Evolutionary conservation across 2,113 vertebrate species (phyloP).

Genomic region (Cercopithecus mona): DNA sequence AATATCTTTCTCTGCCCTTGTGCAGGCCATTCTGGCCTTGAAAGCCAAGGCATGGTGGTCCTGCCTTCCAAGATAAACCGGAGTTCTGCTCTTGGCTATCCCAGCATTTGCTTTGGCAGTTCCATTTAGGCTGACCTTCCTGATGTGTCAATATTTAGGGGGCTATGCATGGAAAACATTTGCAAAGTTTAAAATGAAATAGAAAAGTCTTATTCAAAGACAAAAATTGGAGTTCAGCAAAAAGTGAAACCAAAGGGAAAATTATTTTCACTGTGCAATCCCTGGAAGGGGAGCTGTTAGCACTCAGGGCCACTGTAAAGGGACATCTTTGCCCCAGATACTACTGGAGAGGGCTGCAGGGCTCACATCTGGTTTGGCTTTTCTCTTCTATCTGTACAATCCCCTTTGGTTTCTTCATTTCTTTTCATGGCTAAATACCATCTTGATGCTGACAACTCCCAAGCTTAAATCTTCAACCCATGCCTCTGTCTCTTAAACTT

Average conservation of each 20-base stretch:
- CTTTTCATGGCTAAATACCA: not conserved
- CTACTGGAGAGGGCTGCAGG: not conserved
- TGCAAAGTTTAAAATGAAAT: slow-evolving; percentile 49
- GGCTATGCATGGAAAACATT: slow-evolving; percentile 38
- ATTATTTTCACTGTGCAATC: not conserved
- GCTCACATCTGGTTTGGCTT: not conserved
- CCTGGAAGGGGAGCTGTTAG: not conserved
- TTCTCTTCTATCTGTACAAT: not conserved
- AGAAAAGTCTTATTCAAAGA: slow-evolving; percentile 51
- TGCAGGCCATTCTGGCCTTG: not conserved
- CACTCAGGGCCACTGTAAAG: too few relatives aligned
- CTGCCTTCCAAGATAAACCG: slow-evolving; percentile 64
- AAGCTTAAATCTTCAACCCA: not conserved
- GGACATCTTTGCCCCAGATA: not conserved
- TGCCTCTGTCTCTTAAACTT: not conserved
- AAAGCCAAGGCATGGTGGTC: not conserved
- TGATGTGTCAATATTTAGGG: slow-evolving; percentile 43
- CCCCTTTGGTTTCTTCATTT: not conserved
- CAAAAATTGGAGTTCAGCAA: slow-evolving; percentile 53
- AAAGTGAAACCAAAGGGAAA: slow-evolving; percentile 38
- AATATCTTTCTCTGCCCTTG: not conserved
- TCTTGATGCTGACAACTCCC: not conserved
- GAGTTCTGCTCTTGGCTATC: slow-evolving; percentile 55
- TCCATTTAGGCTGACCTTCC: slow-evolving; percentile 20
- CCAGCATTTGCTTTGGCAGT: slow-evolving; percentile 68